A percentile compares a stretch with the other conserved stretches of the same genome.
Conservation (phyloP, 2,113 vertebrate species). For the Forbesichthys agassizii region DNA sequence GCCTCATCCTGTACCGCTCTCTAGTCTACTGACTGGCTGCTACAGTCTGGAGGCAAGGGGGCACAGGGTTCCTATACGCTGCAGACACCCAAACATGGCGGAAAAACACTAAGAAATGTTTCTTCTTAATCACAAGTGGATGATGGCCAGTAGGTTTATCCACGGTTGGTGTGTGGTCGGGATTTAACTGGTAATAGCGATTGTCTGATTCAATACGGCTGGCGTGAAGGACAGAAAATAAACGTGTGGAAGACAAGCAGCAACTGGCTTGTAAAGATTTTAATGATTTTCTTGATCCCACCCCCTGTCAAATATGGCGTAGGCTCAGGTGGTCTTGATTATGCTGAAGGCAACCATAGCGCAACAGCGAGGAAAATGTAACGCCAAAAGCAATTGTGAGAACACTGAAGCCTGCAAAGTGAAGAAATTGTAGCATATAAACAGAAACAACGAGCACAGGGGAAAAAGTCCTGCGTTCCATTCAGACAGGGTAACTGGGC, state of each 20-base stretch:
- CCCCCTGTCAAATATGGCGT: slow-evolving; percentile 62
- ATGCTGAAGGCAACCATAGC: slow-evolving; percentile 47
- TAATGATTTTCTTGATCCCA: slow-evolving; percentile 62
- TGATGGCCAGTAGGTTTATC: no score
- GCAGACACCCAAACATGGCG: neutral
- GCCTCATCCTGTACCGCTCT: slow-evolving; percentile 50
- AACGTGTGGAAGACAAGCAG: slow-evolving; percentile 51
- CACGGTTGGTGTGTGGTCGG: no score
- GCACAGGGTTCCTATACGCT: neutral
- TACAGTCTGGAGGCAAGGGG: slow-evolving; percentile 19
- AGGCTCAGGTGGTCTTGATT: slow-evolving; percentile 77
- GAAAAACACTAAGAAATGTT: neutral
- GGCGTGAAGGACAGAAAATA: slow-evolving; percentile 32
- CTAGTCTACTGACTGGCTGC: slow-evolving; percentile 27
- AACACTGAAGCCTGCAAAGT: slow-evolving; percentile 45
- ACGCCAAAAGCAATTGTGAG: slow-evolving; percentile 54
- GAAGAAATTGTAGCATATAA: slow-evolving; percentile 21
- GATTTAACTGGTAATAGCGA: no score
- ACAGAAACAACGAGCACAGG: neutral
- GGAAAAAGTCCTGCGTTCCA: slow-evolving; percentile 45
- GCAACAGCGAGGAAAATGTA: slow-evolving; percentile 43
- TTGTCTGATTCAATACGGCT: no score
- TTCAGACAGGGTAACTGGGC: slow-evolving; percentile 49
- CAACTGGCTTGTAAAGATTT: slow-evolving; percentile 68
- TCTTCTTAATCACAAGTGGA: no score